A percentile compares a stretch with the other conserved stretches of the same genome.
phyloP scores from a whole-genome alignment of 2,888 invertebrate species.

The Melanostoma mellinum region DNA sequence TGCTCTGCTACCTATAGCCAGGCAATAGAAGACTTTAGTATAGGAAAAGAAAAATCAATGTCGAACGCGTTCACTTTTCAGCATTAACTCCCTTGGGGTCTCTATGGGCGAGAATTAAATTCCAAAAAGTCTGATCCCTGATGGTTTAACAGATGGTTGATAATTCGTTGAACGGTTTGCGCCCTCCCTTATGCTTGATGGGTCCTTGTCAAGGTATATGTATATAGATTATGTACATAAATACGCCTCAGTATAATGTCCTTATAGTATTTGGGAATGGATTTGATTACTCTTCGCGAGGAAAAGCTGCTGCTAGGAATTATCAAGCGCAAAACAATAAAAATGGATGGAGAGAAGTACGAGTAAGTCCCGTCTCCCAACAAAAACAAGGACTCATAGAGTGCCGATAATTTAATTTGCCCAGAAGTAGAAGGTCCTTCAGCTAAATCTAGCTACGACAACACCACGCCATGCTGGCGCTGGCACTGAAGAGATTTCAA shows the following conservation, averaged over 20 bases:
- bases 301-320: conserved; percentile 33
- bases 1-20: too few species aligned
- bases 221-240: not conserved
- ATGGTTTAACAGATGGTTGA: conserved; percentile 71
- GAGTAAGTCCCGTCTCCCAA: too few species aligned
- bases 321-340: conserved; percentile 53
- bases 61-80: conserved; percentile 27
- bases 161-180: conserved; percentile 65
- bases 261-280: conserved; percentile 54
- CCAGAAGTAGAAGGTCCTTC: conserved; percentile 48
- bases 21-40: not conserved
- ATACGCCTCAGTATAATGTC: conserved; percentile 30
- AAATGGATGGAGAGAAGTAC: not conserved
- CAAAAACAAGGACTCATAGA: conserved; percentile 17
- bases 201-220: conserved; percentile 27
- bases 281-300: conserved; percentile 57
- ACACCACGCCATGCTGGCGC: conserved; percentile 36
- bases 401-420: conserved; percentile 66
- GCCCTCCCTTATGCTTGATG: conserved; percentile 10
- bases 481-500: conserved; percentile 21
- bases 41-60: conserved; percentile 42
- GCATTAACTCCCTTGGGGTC: conserved; percentile 55
- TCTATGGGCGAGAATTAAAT: conserved; percentile 61
- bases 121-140: conserved; percentile 65
- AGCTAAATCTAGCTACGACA: conserved; percentile 41